Evolutionary conservation across 2,888 invertebrate genomes (phyloP), one percentile per base, ranked within the genome.

Genomic region (Hydriomena furcata): DNA sequence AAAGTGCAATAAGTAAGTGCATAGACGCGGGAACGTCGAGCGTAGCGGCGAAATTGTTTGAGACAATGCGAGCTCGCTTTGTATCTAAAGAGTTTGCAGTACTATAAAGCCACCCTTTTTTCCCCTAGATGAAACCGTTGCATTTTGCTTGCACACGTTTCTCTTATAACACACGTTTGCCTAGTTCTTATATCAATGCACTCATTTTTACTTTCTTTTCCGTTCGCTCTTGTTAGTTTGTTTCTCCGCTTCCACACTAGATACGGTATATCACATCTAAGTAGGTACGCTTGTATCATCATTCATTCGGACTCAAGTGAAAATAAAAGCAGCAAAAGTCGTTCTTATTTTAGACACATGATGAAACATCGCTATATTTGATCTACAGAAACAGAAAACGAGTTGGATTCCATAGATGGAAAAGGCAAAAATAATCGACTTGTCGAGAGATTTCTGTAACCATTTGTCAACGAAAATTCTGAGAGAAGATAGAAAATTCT

Each of bases 181-280:
- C 82, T 83, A 82, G 79, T 84, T 87, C 83, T 83, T 82, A 77
- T 84, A 82, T 77, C 81, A 71, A 76, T 84, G 85, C 79, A 80
- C 82, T 86, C 84, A 88, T 87, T 89, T 88, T 90, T 90, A 89
- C 90, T 90, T 89, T 90, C 90, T 84, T 86, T 86, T 86, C 84
- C 84, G 79, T 83, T 88, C 88, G 84, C 88, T 86, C 84, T 87
- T 87, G 66, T 80, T 76, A 64, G 71, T 77, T 82, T 75, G 73
- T 75, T 76, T 72, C 69, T 68, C 66, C 66, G 61, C 68, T 68
- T 70, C 64, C 58, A 68, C 56, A 63, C 57, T 59, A 58, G 52
- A 36, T 55, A 37, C 46, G 46, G 47, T 44, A 38, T 48, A 57
- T 46, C 42, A 46, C 46, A 45, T 40, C 52, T 58, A 61, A 52